These are phyloP conservation scores for Scomber scombrus DNA, from an alignment of 2,113 vertebrate genomes.

Conservation along the genomic window DNA sequence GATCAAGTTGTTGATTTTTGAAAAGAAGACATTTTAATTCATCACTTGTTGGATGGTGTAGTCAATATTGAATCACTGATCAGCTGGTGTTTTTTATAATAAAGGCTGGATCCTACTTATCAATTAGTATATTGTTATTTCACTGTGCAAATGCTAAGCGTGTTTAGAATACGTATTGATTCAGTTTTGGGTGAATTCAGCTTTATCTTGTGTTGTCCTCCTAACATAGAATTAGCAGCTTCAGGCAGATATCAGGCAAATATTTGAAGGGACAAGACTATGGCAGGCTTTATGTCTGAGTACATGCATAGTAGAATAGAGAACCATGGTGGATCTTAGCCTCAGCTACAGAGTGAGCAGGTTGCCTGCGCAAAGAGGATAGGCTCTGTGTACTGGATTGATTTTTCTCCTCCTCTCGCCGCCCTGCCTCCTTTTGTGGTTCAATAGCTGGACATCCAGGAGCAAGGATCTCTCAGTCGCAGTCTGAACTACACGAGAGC, in stretches of 20 bases:
- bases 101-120: neutral
- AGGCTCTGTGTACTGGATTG: slow-evolving; percentile 87
- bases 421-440: slow-evolving; percentile 86
- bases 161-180: slow-evolving; percentile 11
- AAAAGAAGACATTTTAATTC: neutral
- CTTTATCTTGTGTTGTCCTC: neutral
- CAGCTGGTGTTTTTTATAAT: neutral
- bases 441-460: slow-evolving; percentile 93
- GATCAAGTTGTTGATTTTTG: neutral
- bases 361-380: slow-evolving; percentile 66
- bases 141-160: neutral
- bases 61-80: neutral
- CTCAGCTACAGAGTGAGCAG: slow-evolving; percentile 60
- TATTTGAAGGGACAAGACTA: slow-evolving; percentile 10
- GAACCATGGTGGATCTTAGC: slow-evolving; percentile 51
- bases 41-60: neutral
- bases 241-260: slow-evolving; percentile 22
- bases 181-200: neutral
- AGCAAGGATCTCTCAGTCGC: slow-evolving; percentile 91
- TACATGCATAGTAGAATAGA: slow-evolving; percentile 25
- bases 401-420: slow-evolving; percentile 92
- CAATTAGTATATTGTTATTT: slow-evolving; percentile 30
- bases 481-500: slow-evolving; percentile 87
- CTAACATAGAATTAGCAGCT: slow-evolving; percentile 22
- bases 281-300: slow-evolving; percentile 36